Evolutionary conservation across 2,797 vertebrate genomes (phyloP).

Genomic region (Muraenolepis orangiensis): DNA sequence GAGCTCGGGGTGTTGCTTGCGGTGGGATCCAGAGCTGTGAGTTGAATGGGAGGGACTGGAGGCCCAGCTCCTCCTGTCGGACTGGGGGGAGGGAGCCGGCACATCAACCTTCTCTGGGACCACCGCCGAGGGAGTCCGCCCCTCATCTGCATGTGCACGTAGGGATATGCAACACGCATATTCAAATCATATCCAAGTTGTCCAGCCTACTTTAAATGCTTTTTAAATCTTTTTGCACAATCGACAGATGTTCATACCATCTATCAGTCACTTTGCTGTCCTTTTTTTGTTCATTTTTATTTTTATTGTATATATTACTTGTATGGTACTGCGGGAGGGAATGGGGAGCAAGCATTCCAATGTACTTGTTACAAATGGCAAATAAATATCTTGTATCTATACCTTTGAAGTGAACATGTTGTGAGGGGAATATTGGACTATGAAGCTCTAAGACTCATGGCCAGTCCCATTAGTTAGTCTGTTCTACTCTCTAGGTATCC

Average conservation of each 20-base stretch:
- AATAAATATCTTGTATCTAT: too few species aligned
- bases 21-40: slow-evolving; percentile 71
- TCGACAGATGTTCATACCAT: too few species aligned
- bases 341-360: too few species aligned
- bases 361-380: too few species aligned
- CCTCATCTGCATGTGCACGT: slow-evolving; percentile 72
- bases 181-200: too few species aligned
- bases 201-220: too few species aligned
- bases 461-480: background rate
- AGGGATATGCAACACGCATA: background rate
- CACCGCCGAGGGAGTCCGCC: slow-evolving; percentile 67
- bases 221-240: too few species aligned
- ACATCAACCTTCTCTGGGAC: slow-evolving; percentile 77
- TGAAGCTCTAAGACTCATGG: background rate
- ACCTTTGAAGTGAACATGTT: background rate
- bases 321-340: too few species aligned
- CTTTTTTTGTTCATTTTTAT: too few species aligned
- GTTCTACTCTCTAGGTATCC: background rate
- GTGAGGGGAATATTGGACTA: background rate
- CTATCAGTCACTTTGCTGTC: too few species aligned
- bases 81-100: slow-evolving; percentile 74
- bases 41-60: slow-evolving; percentile 77
- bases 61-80: slow-evolving; percentile 76
- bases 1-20: slow-evolving; percentile 81
- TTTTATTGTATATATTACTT: too few species aligned